phyloP scores from a whole-genome alignment of 1,140 invertebrate species.

The Eriocheir sinensis region DNA sequence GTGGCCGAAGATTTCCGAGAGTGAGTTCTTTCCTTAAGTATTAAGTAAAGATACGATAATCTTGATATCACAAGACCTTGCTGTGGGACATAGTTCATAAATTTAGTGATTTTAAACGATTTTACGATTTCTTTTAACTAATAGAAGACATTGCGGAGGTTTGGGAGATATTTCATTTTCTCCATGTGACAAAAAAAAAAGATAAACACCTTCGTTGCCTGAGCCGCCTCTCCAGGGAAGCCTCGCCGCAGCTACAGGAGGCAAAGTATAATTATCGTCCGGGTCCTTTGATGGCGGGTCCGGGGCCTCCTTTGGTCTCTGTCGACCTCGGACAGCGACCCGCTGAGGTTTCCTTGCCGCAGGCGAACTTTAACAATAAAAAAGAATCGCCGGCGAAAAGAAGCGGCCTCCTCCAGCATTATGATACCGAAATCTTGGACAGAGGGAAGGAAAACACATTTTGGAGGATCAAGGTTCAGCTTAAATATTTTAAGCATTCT shows the following conservation, averaged over 20 bases:
- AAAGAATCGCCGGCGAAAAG: background rate
- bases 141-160: no score
- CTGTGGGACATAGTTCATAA: no score
- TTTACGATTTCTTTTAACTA: no score
- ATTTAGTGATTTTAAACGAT: no score
- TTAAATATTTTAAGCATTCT: background rate
- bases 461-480: background rate
- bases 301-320: background rate
- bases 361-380: background rate
- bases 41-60: no score
- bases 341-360: slow-evolving; percentile 10
- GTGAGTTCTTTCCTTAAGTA: no score
- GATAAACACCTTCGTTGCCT: background rate
- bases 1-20: no score
- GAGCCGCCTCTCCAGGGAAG: background rate
- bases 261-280: slow-evolving; percentile 6
- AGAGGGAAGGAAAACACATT: background rate
- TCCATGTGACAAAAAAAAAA: no score
- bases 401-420: background rate
- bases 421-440: background rate
- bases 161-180: no score
- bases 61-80: no score
- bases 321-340: background rate
- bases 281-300: background rate
- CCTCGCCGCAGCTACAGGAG: background rate